phyloP scores from a whole-genome alignment of 1,140 invertebrate genomes.

The Heliconius himera region DNA sequence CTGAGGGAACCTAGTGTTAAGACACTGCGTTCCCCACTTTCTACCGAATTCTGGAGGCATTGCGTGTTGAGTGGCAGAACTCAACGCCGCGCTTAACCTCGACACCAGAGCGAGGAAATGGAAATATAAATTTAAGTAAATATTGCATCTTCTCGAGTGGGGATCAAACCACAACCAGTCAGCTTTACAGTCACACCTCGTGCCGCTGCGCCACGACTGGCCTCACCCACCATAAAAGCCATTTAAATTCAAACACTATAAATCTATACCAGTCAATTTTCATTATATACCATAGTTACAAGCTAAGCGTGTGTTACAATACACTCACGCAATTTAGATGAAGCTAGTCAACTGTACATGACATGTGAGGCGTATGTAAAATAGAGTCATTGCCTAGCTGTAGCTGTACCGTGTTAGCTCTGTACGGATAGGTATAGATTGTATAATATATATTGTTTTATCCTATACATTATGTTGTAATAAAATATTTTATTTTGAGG shows the following conservation, averaged over 20 bases:
- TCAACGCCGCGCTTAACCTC: no score
- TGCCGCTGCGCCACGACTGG: neutral
- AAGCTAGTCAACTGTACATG: constrained; percentile 27
- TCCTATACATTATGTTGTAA: neutral
- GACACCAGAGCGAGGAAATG: no score
- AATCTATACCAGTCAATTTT: neutral
- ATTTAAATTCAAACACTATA: neutral
- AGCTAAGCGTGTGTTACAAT: constrained; percentile 12
- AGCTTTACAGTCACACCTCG: no score
- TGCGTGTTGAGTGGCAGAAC: no score
- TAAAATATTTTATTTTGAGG: no score
- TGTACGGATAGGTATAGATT: neutral
- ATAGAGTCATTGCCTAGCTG: constrained; percentile 17
- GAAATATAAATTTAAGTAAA: no score
- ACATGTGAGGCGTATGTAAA: constrained; percentile 27
- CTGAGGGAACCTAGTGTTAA: no score
- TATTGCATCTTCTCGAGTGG: no score
- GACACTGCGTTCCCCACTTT: no score
- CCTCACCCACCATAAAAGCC: no score
- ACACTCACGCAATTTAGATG: constrained; percentile 25
- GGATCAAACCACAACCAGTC: no score
- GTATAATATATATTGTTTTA: neutral
- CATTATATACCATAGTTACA: constrained; percentile 2
- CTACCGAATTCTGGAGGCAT: no score
- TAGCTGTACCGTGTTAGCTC: constrained; percentile 18